A percentile compares a stretch with the other conserved stretches of the same genome.
Evolutionary conservation across 1,140 invertebrate genomes (phyloP).

Genomic region (Gryon sp.): DNA sequence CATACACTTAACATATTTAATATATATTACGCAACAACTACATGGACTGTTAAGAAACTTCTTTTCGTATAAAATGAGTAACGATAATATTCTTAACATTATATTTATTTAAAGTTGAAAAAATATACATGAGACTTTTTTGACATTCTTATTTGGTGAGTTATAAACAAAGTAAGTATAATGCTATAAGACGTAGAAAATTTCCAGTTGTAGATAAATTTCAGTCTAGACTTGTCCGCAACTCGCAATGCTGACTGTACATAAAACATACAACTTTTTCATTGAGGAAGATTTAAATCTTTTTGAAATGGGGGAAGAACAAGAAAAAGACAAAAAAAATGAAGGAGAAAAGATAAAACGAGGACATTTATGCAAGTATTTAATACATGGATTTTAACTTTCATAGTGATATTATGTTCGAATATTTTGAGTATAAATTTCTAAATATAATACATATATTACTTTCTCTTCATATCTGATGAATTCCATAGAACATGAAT

Average conservation of each 20-base stretch:
- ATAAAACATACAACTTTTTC: conserved; percentile 41
- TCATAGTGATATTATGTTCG: neutral
- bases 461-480: too few species aligned
- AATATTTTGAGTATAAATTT: too few species aligned
- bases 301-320: conserved; percentile 12
- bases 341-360: neutral
- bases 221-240: conserved; percentile 24
- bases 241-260: conserved; percentile 16
- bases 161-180: conserved; percentile 29
- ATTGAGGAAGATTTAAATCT: conserved; percentile 39
- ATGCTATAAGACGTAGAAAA: conserved; percentile 13
- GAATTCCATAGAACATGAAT: too few species aligned
- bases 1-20: too few species aligned
- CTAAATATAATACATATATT: neutral
- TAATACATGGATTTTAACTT: neutral
- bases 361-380: neutral
- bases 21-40: too few species aligned
- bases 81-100: conserved; percentile 1
- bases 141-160: conserved; percentile 23
- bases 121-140: conserved; percentile 5
- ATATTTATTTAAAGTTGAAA: conserved; percentile 14
- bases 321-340: too few species aligned
- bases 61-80: neutral
- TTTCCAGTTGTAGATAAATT: conserved; percentile 40
- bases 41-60: too few species aligned